Percentiles rank a stretch among this genome's conserved stretches.
These are phyloP conservation scores for Megalonaias nervosa DNA, from an alignment of 1,140 invertebrate species.

Conservation along the genomic window DNA sequence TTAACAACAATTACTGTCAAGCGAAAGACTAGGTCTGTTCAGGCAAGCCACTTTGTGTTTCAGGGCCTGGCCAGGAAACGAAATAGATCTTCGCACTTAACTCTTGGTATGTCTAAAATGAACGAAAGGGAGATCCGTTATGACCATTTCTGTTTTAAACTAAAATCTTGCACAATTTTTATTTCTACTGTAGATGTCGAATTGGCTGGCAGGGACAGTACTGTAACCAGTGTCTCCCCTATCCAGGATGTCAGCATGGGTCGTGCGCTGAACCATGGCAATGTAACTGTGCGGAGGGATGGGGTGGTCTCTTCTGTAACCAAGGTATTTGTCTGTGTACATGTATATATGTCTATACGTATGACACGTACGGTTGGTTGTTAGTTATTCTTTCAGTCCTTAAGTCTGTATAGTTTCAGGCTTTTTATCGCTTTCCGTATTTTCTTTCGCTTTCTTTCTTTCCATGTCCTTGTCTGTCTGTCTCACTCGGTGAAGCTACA, in stretches of 20 bases:
- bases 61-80: no score
- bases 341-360: no score
- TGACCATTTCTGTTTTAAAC: no score
- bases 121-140: no score
- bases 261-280: conserved; percentile 73
- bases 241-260: conserved; percentile 75
- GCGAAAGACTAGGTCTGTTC: no score
- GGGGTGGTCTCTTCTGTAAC: conserved; percentile 79
- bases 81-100: no score
- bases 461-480: no score
- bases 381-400: neutral
- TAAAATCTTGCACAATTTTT: no score
- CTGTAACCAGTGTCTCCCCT: conserved; percentile 75
- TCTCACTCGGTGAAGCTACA: neutral
- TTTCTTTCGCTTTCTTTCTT: neutral
- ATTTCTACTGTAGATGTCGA: conserved; percentile 72
- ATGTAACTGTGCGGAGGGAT: conserved; percentile 75
- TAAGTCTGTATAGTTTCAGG: neutral
- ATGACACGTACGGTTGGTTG: no score
- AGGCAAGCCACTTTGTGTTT: no score
- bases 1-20: no score
- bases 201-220: conserved; percentile 73
- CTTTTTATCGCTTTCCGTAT: neutral
- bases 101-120: no score
- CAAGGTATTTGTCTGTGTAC: conserved; percentile 68